Base-by-base conservation (phyloP, 2,888 invertebrate genomes). In the Heliconius aoede region DNA sequence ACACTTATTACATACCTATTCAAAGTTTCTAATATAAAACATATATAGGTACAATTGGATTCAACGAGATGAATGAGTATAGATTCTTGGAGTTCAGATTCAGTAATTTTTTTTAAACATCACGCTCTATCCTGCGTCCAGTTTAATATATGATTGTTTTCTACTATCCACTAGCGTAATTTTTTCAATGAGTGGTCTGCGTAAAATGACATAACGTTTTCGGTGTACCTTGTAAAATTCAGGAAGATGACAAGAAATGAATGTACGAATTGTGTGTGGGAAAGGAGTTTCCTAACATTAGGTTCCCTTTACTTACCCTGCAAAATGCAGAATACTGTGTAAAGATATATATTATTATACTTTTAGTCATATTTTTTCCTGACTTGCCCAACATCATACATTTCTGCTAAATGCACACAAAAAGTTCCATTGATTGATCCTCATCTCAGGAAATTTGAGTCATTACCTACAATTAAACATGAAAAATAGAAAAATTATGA, bases 1-100 rank as follows among this genome's bases (percentile, higher is more conserved):
- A 26, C 60, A 60, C n/a, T 55, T 55, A 24, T 24, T 60, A 60
- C 60, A 60, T 60, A 26, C 15, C 15, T 60, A 60, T 60, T 28
- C 13, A 60, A 60, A 60, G 60, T 60, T 60, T 60, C 60, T 60
- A 60, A 60, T 60, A 60, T 60, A 60, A 58, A 26, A 26, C 18
- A 13, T 60, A 26, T 7, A 13, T 60, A 26, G 26, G 2, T 26
- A 3, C 60, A 60, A 60, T 60, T 3, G 11, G 58, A 26, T 24
- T 24, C 15, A 60, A 26, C 26, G 13, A 58, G 24, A 15, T 60
- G 11, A 5, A 13, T 60, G 26, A 26, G 11, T 36, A 11, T 0
- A 36, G 11, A 36, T 36, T 36, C 11, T n/a, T n/a, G n/a, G n/a
- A n/a, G 11, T 36, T 36, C 2, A 36, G 11, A 36, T 36, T 36